Conservation (phyloP, 2,113 vertebrate species). For the Sphyrna mokarran region DNA sequence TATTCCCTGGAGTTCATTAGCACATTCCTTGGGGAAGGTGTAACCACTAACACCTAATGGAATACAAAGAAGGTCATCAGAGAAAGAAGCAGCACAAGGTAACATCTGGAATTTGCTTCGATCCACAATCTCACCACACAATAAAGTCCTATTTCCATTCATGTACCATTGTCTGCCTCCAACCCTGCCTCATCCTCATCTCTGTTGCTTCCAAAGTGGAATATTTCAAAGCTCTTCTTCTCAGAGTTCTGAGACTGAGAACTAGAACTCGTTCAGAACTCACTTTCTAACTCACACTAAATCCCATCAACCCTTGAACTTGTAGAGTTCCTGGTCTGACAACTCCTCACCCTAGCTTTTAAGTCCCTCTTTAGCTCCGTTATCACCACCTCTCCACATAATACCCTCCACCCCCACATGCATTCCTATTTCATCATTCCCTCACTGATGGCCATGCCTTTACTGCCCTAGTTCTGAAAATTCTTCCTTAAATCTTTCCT, state of each 20-base stretch:
- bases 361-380: neutral
- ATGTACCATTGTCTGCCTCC: neutral
- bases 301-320: neutral
- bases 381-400: neutral
- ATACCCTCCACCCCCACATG: too few relatives aligned
- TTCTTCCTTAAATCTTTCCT: neutral
- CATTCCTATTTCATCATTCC: neutral
- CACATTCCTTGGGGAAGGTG: slow-evolving; percentile 27
- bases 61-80: neutral
- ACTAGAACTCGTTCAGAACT: neutral
- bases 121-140: neutral
- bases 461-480: too few relatives aligned
- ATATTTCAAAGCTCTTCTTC: neutral
- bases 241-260: too few relatives aligned
- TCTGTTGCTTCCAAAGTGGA: neutral
- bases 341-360: neutral
- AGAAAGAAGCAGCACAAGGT: neutral
- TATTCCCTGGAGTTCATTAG: slow-evolving; percentile 32
- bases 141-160: neutral
- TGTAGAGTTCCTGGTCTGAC: neutral
- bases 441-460: neutral
- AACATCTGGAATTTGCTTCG: neutral
- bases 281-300: neutral
- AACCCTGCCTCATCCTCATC: neutral
- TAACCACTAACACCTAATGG: slow-evolving; percentile 17